phyloP scores from a whole-genome alignment of 1,140 invertebrate genomes.

The Aphelinus certus region DNA sequence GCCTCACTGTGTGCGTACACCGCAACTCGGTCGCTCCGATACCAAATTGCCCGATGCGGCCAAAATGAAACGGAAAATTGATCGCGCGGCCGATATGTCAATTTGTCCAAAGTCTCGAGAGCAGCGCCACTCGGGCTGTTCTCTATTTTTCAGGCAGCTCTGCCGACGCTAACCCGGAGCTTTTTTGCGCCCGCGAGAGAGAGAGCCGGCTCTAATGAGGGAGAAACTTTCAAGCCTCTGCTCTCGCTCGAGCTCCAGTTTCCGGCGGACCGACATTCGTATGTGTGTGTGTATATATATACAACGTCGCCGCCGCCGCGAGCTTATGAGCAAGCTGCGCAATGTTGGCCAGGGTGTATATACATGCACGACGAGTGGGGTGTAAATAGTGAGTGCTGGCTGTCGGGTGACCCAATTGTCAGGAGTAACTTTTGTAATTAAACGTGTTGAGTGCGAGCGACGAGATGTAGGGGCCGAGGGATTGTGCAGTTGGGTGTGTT shows the following conservation, averaged over 20 bases:
- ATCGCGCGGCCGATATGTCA: slow-evolving; percentile 26
- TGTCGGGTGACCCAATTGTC: too few species aligned
- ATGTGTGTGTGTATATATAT: not conserved
- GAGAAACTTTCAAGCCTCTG: slow-evolving; percentile 15
- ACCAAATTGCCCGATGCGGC: slow-evolving; percentile 29
- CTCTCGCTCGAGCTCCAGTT: not conserved
- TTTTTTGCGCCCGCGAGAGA: not conserved
- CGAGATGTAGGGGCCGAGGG: too few species aligned
- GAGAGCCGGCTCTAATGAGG: slow-evolving; percentile 16
- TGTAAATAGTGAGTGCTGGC: too few species aligned
- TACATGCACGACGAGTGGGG: too few species aligned
- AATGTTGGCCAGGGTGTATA: too few species aligned
- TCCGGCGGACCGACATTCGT: not conserved
- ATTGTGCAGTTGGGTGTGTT: too few species aligned
- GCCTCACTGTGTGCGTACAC: not conserved
- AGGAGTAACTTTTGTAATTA: too few species aligned
- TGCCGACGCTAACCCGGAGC: not conserved
- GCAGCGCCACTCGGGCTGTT: not conserved
- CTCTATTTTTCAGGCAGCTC: not conserved
- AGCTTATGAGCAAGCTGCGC: too few species aligned
- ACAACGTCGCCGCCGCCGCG: too few species aligned
- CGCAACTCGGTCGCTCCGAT: slow-evolving; percentile 4
- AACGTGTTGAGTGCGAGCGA: too few species aligned
- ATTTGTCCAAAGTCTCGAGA: slow-evolving; percentile 31
- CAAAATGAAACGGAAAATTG: slow-evolving; percentile 40